Percentiles rank a stretch among this genome's conserved stretches.
These are phyloP conservation scores for Mirza zaza DNA, from an alignment of 2,113 vertebrate species.

Conservation along the genomic window DNA sequence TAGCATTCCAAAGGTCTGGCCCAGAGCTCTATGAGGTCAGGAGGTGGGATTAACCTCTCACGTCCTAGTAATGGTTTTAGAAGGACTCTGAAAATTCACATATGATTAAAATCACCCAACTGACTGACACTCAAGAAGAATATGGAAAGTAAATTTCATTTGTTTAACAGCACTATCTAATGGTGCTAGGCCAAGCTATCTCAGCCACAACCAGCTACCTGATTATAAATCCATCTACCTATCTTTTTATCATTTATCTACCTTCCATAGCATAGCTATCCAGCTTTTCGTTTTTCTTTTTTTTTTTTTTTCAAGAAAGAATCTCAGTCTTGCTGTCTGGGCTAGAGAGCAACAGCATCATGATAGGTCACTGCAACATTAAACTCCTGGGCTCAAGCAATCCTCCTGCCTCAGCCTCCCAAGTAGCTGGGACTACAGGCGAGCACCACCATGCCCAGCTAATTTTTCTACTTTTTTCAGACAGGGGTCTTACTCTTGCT, in stretches of 20 bases:
- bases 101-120: constrained; percentile 76
- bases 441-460: too few species aligned
- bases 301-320: too few species aligned
- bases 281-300: background rate
- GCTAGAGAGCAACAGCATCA: too few species aligned
- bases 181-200: background rate
- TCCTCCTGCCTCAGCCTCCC: too few species aligned
- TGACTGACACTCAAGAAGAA: constrained; percentile 52
- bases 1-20: constrained; percentile 78
- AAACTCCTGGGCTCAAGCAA: too few species aligned
- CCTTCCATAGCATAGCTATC: background rate
- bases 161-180: constrained; percentile 67
- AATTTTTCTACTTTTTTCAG: too few species aligned
- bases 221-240: background rate
- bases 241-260: background rate
- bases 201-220: background rate
- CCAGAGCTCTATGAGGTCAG: constrained; percentile 74
- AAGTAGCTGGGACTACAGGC: too few species aligned
- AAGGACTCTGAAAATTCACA: constrained; percentile 72
- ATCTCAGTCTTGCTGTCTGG: too few species aligned
- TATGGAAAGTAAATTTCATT: constrained; percentile 67
- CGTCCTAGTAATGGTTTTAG: constrained; percentile 79
- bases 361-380: too few species aligned
- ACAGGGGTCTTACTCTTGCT: too few species aligned
- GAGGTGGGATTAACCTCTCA: constrained; percentile 79